Conservation (phyloP, 1,140 invertebrate genomes). For the Pararge aegeria region DNA sequence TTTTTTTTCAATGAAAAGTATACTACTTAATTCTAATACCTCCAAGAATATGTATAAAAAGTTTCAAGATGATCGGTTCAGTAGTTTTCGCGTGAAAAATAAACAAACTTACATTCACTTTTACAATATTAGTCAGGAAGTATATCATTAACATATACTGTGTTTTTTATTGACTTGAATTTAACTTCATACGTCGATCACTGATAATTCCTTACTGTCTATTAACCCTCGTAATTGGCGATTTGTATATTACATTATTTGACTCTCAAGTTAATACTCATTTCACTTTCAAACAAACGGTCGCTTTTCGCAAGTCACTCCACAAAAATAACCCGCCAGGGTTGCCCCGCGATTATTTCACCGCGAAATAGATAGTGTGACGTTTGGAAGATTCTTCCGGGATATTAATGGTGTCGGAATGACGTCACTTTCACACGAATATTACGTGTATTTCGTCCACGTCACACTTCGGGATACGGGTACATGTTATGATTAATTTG, state of each 20-base stretch:
- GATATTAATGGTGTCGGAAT: slow-evolving; percentile 1
- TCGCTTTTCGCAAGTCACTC: slow-evolving; percentile 45
- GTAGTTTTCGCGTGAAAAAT: too few species aligned
- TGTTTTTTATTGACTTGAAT: too few species aligned
- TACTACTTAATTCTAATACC: too few species aligned
- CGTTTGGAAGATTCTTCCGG: slow-evolving; percentile 1
- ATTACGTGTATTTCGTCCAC: neutral
- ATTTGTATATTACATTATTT: slow-evolving; percentile 5
- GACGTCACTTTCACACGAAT: neutral
- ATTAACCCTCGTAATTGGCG: slow-evolving; percentile 17
- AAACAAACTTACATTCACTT: too few species aligned
- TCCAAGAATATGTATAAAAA: too few species aligned
- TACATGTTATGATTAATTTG: neutral
- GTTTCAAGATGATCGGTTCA: too few species aligned
- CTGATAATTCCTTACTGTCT: slow-evolving; percentile 29
- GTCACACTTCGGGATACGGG: neutral
- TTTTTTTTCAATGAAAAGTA: too few species aligned
- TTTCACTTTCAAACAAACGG: slow-evolving; percentile 45
- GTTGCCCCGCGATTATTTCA: slow-evolving; percentile 7
- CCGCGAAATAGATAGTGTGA: slow-evolving; percentile 3
- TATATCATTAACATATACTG: too few species aligned
- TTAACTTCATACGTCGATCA: too few species aligned
- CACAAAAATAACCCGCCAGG: slow-evolving; percentile 35
- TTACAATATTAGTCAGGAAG: too few species aligned
- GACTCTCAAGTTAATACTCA: slow-evolving; percentile 32